Evolutionary conservation across 1,140 invertebrate genomes (phyloP), one percentile per base, ranked within the genome.

Genomic region (Ptiloglossa arizonensis): DNA sequence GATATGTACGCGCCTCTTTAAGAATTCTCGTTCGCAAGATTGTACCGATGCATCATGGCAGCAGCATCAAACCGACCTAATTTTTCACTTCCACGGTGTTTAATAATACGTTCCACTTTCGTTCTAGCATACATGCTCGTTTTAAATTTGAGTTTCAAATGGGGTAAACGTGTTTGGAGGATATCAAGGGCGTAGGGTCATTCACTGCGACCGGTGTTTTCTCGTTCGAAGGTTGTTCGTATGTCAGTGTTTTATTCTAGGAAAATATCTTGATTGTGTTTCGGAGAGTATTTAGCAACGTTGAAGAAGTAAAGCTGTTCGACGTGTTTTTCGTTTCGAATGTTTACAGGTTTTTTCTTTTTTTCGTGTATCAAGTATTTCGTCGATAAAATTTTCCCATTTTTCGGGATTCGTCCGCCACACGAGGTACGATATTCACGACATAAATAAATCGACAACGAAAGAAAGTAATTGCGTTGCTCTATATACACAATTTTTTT

Each of bases 121-220:
- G 24, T 22, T n/a, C 0, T 17, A 2, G 5, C 29, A 19, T 11
- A 11, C 44, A 24, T 15, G 44, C 13, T 32, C 48, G 71, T 44
- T 67, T 67, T 32, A 22, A 56, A 54, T 41, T 56, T 27, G 13
- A 67, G 27, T 44, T 57, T 57, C n/a, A n/a, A 72, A 63, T 35
- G 11, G 38, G 22, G 32, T 4, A 32, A 76, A 24, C 24, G 38
- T 52, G 63, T 67, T 66, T 46, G 35, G 38, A 24, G 29, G 24
- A 17, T 75, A 60, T 50, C 54, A 76, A 76, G 66, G 73, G 64
- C 54, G 41, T 69, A 76, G 41, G 73, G 73, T 67, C 64, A 17
- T 75, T 69, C 64, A 75, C 64, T 48, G 73, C 32, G 44, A 60
- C 54, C 73, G 54, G 64, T 27, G 73, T 76, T 76, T 68, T 59